A percentile compares a stretch with the other conserved stretches of the same genome.
Evolutionary conservation across 2,888 invertebrate species (phyloP).

Genomic region (Cabera pusaria): DNA sequence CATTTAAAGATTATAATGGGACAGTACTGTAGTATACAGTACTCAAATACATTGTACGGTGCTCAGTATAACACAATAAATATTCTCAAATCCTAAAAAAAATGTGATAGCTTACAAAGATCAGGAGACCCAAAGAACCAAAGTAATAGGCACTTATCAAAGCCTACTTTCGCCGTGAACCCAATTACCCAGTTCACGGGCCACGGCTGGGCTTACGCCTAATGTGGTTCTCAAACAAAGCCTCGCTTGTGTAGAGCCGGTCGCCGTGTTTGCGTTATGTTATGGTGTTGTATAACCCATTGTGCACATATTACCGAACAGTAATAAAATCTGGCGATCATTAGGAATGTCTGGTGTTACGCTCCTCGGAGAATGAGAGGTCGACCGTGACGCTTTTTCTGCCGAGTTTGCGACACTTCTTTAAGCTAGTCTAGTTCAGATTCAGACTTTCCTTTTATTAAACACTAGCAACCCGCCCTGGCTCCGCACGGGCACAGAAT

Average conservation of each 20-base stretch:
- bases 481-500: no score
- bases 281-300: slow-evolving; percentile 12
- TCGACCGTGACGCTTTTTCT: no score
- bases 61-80: no score
- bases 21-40: no score
- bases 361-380: slow-evolving; percentile 2
- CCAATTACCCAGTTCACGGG: slow-evolving; percentile 3
- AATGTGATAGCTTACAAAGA: no score
- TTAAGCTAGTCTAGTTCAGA: no score
- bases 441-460: no score
- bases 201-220: slow-evolving; percentile 10
- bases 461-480: no score
- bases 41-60: no score
- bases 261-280: slow-evolving; percentile 11
- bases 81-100: no score
- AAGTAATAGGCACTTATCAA: slow-evolving; percentile 7
- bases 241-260: slow-evolving; percentile 12
- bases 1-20: no score
- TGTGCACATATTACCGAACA: slow-evolving; percentile 19
- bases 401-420: no score
- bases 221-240: slow-evolving; percentile 11
- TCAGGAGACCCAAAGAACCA: not conserved
- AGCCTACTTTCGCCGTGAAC: slow-evolving; percentile 12
- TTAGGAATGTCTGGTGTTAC: slow-evolving; percentile 14
- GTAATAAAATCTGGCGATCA: slow-evolving; percentile 17